Percentiles rank a stretch among this genome's conserved stretches.
phyloP scores from a whole-genome alignment of 2,797 vertebrate genomes.

The Crocodylus rhombifer region DNA sequence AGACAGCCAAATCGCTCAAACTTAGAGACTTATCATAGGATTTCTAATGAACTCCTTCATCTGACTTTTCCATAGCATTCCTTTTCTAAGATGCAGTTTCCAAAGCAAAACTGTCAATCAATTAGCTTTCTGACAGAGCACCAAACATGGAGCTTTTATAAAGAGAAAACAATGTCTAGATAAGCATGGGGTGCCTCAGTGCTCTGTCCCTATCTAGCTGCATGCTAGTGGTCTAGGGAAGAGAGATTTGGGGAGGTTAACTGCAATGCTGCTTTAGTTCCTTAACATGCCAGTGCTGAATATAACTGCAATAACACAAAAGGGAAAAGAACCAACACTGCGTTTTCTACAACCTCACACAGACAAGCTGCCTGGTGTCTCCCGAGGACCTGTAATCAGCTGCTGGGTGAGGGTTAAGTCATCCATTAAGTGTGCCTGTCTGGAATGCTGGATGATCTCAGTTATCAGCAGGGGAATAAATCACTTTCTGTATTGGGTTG shows the following conservation, averaged over 20 bases:
- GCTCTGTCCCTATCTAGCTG: background rate
- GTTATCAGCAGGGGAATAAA: conserved; percentile 79
- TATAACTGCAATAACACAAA: conserved; percentile 58
- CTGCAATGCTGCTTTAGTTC: conserved; percentile 36
- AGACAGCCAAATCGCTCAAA: background rate
- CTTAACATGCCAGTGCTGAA: conserved; percentile 39
- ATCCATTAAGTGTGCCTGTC: conserved; percentile 80
- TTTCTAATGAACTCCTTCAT: background rate
- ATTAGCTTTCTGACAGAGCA: background rate
- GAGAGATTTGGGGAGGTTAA: conserved; percentile 34
- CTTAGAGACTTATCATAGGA: background rate
- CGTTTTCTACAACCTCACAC: conserved; percentile 63
- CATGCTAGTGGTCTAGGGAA: conserved; percentile 35
- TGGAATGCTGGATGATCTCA: conserved; percentile 80
- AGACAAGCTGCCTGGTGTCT: conserved; percentile 65
- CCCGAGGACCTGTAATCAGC: conserved; percentile 70
- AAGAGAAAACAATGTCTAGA: conserved; percentile 13
- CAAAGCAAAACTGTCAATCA: background rate
- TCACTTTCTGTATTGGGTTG: conserved; percentile 69
- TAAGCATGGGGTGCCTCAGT: background rate
- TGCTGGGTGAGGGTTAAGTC: conserved; percentile 73
- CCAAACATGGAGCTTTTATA: background rate
- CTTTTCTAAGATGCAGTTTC: background rate
- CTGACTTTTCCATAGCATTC: background rate
- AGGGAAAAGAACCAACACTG: conserved; percentile 54